Evolutionary conservation across 2,888 invertebrate species (phyloP), one percentile per base, ranked within the genome.

Genomic region (Hoplodrina ambigua): DNA sequence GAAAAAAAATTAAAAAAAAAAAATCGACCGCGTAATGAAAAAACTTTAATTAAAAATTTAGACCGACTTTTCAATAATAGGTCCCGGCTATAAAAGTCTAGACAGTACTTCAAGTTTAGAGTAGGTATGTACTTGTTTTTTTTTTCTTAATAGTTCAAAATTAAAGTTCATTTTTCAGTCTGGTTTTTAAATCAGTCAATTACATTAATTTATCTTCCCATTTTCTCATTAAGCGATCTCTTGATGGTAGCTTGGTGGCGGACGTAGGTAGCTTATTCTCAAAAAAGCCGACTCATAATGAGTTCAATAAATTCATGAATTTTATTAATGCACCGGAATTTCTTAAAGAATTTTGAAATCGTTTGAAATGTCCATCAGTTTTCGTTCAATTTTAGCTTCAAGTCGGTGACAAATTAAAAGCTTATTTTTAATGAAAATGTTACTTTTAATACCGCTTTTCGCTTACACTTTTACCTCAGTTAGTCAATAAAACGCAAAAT

Each of bases 401-500:
- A 44, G 30, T 53, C 52, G 13, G 8, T 5, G 13, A 25, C 4
- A 30, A 30, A 49, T 17, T 17, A 25, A 15, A 10, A 55, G 17
- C 0, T 30, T 20, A 30, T 6, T 20, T 25, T 7, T 1, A 11
- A 46, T 56, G 11, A 25, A 50, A 33, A 8, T 10, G 4, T 33
- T 17, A 11, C 25, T 19, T 44, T 11, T 7, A 7, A 15, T 30
- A 0, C 54, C 65, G 67, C 71, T 50, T 69, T 55, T 59, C 74
- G 81, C 81, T 74, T 33, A 17, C 81, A 72, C 54, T 50, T 20
- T 68, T 64, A 79, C 81, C 80, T 57, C 49, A 62, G 54, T 58
- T 53, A 50, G 30, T 67, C 69, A 65, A 81, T 80, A 86, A 84
- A 83, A 82, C 82, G 78, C 79, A 68, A 81, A 78, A 75, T 72